These are phyloP conservation scores for Galago senegalensis DNA, from an alignment of 2,797 vertebrate genomes.

Conservation along the genomic window DNA sequence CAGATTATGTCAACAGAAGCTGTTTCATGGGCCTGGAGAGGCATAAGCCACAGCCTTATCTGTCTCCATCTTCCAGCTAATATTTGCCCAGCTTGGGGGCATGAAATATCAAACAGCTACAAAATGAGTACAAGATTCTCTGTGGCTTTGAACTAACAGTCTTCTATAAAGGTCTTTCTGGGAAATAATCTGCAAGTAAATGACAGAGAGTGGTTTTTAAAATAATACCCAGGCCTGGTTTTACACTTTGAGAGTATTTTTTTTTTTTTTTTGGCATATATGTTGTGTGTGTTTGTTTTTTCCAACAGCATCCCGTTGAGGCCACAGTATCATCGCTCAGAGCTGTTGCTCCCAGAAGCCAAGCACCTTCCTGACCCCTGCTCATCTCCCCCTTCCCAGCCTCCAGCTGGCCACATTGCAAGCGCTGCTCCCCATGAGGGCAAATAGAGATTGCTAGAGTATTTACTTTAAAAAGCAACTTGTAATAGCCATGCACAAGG, in stretches of 20 bases:
- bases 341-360: fast-evolving
- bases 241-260: background rate
- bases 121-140: background rate
- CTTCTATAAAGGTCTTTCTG: conserved; percentile 49
- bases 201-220: background rate
- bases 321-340: no score
- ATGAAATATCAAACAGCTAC: background rate
- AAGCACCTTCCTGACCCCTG: fast-evolving
- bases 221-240: background rate
- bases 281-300: background rate
- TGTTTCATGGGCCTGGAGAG: background rate
- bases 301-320: background rate
- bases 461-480: background rate
- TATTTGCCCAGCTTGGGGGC: conserved; percentile 32
- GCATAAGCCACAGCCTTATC: background rate
- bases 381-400: fast-evolving
- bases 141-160: background rate
- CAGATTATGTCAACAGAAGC: background rate
- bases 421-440: fast-evolving
- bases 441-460: background rate
- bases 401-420: fast-evolving
- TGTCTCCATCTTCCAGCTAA: background rate
- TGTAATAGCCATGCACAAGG: background rate
- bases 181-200: background rate
- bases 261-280: background rate